Base-by-base conservation (phyloP, 2,797 vertebrate species). In the Semaprochilodus insignis region DNA sequence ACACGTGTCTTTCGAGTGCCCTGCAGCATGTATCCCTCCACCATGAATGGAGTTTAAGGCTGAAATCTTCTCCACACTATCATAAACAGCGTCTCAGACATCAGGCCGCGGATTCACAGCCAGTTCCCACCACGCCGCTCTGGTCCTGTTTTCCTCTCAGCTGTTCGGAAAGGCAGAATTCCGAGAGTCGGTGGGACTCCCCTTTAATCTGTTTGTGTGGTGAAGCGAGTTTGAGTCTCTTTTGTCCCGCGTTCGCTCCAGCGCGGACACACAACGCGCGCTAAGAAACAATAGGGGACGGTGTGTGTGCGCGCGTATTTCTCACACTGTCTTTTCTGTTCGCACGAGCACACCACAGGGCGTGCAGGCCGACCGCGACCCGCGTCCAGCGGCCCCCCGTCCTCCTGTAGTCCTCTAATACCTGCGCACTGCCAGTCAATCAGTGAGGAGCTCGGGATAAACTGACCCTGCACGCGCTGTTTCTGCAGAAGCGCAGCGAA, bases 191-290 rank as follows among this genome's bases (percentile, higher is more conserved):
- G 44, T 13, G 44, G 44, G 10, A 2, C 11, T 48, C 8, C 44
- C 44, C 44, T 48, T 8, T 10, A 34, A 65, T 65, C 63, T 27
- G 60, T 15, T 60, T n/a, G 59, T 13, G 44, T 48, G 6, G 10
- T 48, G 44, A 48, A 48, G 44, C 44, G 60, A 63, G 60, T 63
- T 31, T 17, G 27, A 31, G 15, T 31, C 63, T 65, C 62, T 34
- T 31, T 65, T 65, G 63, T 65, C 63, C 63, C 63, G 19, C 63
- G 34, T 65, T 65, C 63, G 60, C 60, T 25, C 44, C 60, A 6
- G 21, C 59, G 2, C 59, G 63, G 63, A 65, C 63, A 65, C 63
- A 16, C 27, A 34, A 27, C 63, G 60, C 60, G 60, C 11, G 60
- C 63, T 65, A 27, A 16, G 4, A 65, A 65, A 65, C 63, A 65